Evolutionary conservation across 2,888 invertebrate species (phyloP).

Genomic region (Lacanobia wlatinum): DNA sequence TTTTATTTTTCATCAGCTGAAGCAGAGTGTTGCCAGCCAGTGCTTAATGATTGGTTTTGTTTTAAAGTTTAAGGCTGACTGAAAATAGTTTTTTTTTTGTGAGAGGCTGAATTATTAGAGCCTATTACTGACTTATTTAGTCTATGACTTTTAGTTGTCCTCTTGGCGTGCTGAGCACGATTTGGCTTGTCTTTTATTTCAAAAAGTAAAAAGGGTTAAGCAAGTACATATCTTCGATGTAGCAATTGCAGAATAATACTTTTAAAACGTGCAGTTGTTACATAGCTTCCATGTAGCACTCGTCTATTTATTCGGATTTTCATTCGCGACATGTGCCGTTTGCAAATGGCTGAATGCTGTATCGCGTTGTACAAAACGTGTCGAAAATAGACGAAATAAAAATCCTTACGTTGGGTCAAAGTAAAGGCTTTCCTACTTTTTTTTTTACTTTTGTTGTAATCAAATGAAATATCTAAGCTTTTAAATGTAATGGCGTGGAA

Average conservation of each 20-base stretch:
- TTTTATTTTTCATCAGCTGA: background rate
- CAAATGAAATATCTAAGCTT: constrained; percentile 37
- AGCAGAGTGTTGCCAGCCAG: background rate
- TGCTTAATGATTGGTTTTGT: background rate
- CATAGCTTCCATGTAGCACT: constrained; percentile 7
- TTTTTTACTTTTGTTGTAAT: constrained; percentile 20
- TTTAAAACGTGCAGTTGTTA: background rate
- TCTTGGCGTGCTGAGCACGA: background rate
- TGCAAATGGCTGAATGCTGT: constrained; percentile 48
- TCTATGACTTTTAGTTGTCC: background rate
- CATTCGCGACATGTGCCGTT: constrained; percentile 23
- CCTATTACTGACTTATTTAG: background rate
- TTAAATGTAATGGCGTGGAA: constrained; percentile 41
- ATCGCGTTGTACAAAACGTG: constrained; percentile 18
- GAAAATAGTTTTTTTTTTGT: background rate
- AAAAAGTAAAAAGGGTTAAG: background rate
- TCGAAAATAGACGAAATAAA: constrained; percentile 29
- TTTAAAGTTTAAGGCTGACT: background rate
- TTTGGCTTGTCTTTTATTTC: background rate
- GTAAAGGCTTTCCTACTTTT: background rate
- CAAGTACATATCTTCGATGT: background rate
- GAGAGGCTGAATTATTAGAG: background rate
- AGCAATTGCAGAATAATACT: constrained; percentile 1
- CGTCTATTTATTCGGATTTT: constrained; percentile 26
- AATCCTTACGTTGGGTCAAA: constrained; percentile 6